These are phyloP conservation scores for Drosophila neonasuta DNA, from an alignment of 2,888 invertebrate species.

Conservation along the genomic window DNA sequence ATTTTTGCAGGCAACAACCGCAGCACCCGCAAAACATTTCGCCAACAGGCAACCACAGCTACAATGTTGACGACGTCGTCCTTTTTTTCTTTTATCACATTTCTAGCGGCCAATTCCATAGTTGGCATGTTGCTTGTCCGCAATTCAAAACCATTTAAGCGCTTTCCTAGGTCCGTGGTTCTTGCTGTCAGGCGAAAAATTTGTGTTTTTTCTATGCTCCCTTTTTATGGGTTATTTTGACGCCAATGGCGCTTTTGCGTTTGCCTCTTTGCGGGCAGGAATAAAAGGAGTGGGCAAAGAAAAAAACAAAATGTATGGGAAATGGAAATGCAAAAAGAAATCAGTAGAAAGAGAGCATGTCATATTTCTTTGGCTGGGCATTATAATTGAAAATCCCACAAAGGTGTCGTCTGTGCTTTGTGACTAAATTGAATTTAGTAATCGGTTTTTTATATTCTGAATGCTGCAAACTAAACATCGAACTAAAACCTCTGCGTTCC, in stretches of 20 bases:
- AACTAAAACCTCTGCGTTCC: conserved; percentile 16
- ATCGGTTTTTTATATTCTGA: conserved; percentile 51
- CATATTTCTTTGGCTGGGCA: conserved; percentile 66
- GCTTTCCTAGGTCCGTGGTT: conserved; percentile 55
- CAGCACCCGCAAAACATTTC: conserved; percentile 55
- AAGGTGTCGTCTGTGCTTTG: conserved; percentile 74
- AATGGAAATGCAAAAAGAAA: conserved; percentile 11
- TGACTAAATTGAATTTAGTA: conserved; percentile 76
- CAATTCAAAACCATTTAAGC: conserved; percentile 76
- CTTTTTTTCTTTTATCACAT: conserved; percentile 19
- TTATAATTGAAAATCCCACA: conserved; percentile 76
- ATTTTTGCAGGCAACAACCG: conserved; percentile 50
- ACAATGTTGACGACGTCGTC: conserved; percentile 68
- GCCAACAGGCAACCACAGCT: conserved; percentile 59
- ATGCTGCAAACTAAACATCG: conserved; percentile 47
- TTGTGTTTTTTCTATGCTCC: conserved; percentile 26
- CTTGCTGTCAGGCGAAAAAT: conserved; percentile 33
- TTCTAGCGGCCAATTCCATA: conserved; percentile 28
- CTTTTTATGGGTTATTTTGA: conserved; percentile 70
- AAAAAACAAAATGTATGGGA: not conserved
- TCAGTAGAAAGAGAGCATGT: conserved; percentile 40
- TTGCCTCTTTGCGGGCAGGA: conserved; percentile 53
- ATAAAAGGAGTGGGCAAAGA: conserved; percentile 10
- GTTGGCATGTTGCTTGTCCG: conserved; percentile 57
- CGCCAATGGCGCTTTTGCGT: conserved; percentile 65